Evolutionary conservation across 2,113 vertebrate genomes (phyloP), one percentile per base, ranked within the genome.

Genomic region (Balaeniceps rex): DNA sequence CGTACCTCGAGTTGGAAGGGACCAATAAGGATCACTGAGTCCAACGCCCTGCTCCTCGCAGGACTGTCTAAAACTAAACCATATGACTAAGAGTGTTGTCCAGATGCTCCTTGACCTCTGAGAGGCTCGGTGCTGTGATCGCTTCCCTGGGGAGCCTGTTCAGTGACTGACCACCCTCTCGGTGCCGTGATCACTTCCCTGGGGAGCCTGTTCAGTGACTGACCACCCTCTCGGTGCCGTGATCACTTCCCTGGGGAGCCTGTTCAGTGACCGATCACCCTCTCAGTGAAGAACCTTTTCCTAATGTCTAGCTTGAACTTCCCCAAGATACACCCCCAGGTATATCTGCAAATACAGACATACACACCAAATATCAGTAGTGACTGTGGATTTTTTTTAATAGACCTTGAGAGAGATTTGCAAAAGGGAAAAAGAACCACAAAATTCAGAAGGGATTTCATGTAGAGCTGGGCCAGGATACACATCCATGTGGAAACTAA

Each of bases 1-100:
- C 15, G 4, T 10, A 3, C 4, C 38, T 17, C 4, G 11, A 28
- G 28, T 5, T 12, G 65, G 44, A 36, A 23, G 2, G 15, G 23
- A 14, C 4, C 10, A 7, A 0, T 4, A 5, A 4, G 17, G 9
- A 3, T 38, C 10, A 10, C 12, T 0, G 15, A 55, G 33, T 14
- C 18, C 34, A n/a, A 7, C 4, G 2, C 12, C 18, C 15, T 7
- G 61, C 34, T 44, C 49, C 25, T 58, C 9, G 3, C 18, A 36
- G 49, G 25, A 10, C 19, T 34, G 5, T 13, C 49, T 23, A 9
- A 44, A 75, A 49, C 19, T 17, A 11, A 86, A 22, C 19, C 7
- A 4, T 14, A 8, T 10, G 28, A 15, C 52, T 24, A 5, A 34
- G 11, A 71, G 34, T 19, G 3, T 40, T 5, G 4, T 16, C 47